Evolutionary conservation across 2,888 invertebrate species (phyloP).

Genomic region (Ectemnius lituratus): DNA sequence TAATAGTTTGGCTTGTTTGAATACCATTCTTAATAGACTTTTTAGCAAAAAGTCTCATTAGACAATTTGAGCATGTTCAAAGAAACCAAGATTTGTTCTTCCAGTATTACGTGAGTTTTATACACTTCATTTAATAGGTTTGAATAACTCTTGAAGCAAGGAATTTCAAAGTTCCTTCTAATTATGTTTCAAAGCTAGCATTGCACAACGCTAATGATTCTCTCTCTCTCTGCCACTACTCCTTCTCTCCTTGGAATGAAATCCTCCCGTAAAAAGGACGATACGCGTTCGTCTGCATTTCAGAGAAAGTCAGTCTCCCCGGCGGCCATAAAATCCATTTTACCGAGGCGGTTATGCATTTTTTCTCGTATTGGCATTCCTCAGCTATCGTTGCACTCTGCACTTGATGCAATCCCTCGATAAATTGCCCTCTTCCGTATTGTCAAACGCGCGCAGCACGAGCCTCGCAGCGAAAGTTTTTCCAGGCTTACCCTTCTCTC

Average conservation of each 20-base stretch:
- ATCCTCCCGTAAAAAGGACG: conserved; percentile 15
- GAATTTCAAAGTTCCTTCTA: too few relatives aligned
- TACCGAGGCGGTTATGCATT: conserved; percentile 23
- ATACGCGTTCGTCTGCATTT: conserved; percentile 22
- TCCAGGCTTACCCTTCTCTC: conserved; percentile 16
- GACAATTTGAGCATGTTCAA: too few relatives aligned
- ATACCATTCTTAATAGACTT: too few relatives aligned
- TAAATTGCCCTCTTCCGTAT: conserved; percentile 58
- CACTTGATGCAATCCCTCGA: conserved; percentile 42
- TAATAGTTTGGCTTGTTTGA: too few relatives aligned
- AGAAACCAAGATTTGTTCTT: too few relatives aligned
- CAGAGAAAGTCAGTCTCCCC: conserved; percentile 38
- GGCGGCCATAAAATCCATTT: conserved; percentile 33
- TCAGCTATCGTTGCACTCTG: conserved; percentile 26
- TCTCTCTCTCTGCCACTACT: too few relatives aligned
- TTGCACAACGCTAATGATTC: too few relatives aligned
- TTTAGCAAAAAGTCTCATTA: too few relatives aligned
- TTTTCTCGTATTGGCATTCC: conserved; percentile 33
- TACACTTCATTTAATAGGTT: too few relatives aligned
- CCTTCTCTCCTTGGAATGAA: not conserved
- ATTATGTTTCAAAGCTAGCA: too few relatives aligned
- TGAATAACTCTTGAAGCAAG: too few relatives aligned
- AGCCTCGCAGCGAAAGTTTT: conserved; percentile 52
- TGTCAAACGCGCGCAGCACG: conserved; percentile 42
- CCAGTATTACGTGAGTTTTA: too few relatives aligned